phyloP scores from a whole-genome alignment of 2,113 vertebrate genomes.

The Apaloderma vittatum region DNA sequence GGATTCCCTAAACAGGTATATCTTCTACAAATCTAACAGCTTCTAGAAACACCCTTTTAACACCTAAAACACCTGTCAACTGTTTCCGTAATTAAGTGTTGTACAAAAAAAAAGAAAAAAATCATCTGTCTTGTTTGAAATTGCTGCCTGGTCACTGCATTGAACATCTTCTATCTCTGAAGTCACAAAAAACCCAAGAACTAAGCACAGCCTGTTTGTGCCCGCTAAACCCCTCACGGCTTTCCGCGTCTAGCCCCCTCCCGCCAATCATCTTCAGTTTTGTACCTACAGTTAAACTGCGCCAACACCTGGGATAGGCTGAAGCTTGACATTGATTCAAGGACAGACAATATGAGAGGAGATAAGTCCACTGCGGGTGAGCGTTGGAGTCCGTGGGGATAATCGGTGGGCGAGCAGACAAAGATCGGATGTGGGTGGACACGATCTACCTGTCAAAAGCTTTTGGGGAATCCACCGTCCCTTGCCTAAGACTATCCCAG shows the following conservation, averaged over 20 bases:
- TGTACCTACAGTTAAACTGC: neutral
- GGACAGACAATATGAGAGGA: neutral
- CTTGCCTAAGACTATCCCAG: too few relatives aligned
- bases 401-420: neutral
- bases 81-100: neutral
- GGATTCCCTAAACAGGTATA: neutral
- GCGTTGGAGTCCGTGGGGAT: neutral
- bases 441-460: neutral
- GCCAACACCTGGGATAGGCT: neutral
- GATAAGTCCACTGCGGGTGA: neutral
- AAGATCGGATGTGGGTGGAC: neutral
- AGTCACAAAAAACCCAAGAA: neutral
- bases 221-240: neutral
- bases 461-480: neutral
- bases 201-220: neutral
- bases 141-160: neutral
- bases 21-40: neutral
- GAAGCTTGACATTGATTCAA: neutral
- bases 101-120: too few relatives aligned
- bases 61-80: neutral
- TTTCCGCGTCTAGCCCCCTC: neutral
- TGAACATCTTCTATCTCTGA: neutral
- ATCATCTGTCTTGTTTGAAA: neutral
- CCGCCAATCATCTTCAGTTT: neutral
- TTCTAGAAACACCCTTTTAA: neutral